Conservation (phyloP, 2,888 invertebrate species). For the Neuroscelio doddi region DNA sequence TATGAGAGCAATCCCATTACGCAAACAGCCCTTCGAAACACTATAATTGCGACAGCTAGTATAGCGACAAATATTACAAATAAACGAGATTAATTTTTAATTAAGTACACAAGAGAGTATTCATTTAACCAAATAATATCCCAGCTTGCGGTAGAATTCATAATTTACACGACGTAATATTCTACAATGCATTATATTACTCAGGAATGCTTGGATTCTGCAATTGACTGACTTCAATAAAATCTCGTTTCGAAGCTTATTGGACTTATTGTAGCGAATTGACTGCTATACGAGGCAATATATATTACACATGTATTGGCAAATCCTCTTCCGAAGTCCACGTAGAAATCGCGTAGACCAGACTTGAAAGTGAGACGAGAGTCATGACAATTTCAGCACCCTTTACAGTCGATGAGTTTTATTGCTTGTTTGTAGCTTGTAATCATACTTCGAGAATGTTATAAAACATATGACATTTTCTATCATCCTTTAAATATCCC, state of each 20-base stretch:
- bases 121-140: constrained; percentile 16
- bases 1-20: too few relatives aligned
- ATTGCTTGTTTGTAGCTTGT: constrained; percentile 11
- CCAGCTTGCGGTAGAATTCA: constrained; percentile 2
- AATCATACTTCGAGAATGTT: too few relatives aligned
- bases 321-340: constrained; percentile 52
- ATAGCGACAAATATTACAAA: constrained; percentile 1
- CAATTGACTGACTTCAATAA: constrained; percentile 60
- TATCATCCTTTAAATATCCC: too few relatives aligned
- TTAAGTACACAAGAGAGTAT: constrained; percentile 25
- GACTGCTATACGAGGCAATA: constrained; percentile 49
- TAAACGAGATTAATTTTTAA: constrained; percentile 45
- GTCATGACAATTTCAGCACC: constrained; percentile 19
- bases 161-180: constrained; percentile 4
- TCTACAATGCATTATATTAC: constrained; percentile 23
- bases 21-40: neutral
- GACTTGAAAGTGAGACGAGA: constrained; percentile 20
- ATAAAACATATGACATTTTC: too few relatives aligned
- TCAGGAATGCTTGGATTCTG: constrained; percentile 30
- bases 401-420: constrained; percentile 3
- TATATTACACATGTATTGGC: constrained; percentile 52
- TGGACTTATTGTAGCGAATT: constrained; percentile 54
- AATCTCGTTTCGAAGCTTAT: constrained; percentile 61
- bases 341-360: constrained; percentile 25
- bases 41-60: neutral